Conservation (phyloP, 2,797 vertebrate species). For the Anisognathus igniventris region DNA sequence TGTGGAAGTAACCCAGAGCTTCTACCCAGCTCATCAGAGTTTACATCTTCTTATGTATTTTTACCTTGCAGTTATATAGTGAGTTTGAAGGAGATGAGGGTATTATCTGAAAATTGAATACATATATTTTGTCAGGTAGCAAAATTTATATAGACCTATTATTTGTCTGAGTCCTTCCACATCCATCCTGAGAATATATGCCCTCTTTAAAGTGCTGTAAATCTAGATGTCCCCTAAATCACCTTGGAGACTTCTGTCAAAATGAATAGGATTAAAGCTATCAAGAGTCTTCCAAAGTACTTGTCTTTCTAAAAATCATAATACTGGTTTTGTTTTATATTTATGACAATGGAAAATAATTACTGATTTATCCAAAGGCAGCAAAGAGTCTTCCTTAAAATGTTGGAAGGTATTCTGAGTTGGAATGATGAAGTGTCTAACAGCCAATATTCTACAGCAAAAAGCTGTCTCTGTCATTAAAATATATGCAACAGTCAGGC, state of each 20-base stretch:
- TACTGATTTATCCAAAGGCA: conserved; percentile 9
- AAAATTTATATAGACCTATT: not conserved
- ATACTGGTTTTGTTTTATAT: not conserved
- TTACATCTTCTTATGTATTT: not conserved
- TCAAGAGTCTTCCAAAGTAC: not conserved
- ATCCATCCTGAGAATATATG: not conserved
- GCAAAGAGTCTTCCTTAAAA: not conserved
- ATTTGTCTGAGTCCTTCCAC: not conserved
- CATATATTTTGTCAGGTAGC: not conserved
- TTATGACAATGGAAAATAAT: conserved; percentile 6
- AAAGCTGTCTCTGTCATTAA: conserved; percentile 1
- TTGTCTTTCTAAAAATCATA: not conserved
- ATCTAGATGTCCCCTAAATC: conserved; percentile 18
- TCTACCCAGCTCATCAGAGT: not conserved
- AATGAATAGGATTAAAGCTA: conserved; percentile 7
- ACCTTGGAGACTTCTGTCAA: not conserved
- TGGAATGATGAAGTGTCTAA: not conserved
- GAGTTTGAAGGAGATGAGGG: not conserved
- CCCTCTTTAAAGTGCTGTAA: not conserved
- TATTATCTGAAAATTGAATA: not conserved
- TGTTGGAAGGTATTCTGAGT: not conserved
- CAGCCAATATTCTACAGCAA: not conserved
- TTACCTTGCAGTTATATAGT: not conserved
- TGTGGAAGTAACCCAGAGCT: not conserved
- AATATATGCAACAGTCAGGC: not conserved